These are phyloP conservation scores for Drosophila lacertosa DNA, from an alignment of 1,140 invertebrate genomes.

Conservation along the genomic window DNA sequence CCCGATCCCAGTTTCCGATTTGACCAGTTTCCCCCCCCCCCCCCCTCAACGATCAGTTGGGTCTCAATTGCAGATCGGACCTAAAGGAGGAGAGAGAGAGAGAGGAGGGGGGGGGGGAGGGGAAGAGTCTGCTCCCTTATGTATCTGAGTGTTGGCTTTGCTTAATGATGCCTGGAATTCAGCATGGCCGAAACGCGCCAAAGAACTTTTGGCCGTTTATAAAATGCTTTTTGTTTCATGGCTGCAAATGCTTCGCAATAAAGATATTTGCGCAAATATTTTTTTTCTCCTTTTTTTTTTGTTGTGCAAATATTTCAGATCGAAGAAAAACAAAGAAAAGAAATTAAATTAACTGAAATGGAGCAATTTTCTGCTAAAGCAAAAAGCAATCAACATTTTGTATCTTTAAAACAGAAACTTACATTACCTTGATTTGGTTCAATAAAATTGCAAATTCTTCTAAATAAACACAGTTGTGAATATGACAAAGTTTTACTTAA, in stretches of 20 bases:
- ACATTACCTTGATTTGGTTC: too few species aligned
- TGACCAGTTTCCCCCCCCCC: too few species aligned
- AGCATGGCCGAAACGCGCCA: conserved; percentile 71
- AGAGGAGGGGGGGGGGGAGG: not conserved
- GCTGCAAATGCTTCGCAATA: conserved; percentile 62
- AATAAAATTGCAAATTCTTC: too few species aligned
- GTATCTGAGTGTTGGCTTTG: conserved; percentile 62
- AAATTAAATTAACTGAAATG: conserved; percentile 48
- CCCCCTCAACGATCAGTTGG: conserved; percentile 60
- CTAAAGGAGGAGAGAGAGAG: not conserved
- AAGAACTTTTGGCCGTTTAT: conserved; percentile 50
- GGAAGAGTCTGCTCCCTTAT: conserved; percentile 73
- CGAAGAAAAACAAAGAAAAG: conserved; percentile 3
- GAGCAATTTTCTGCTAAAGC: conserved; percentile 62
- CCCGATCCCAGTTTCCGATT: conserved; percentile 24
- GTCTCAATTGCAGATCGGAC: conserved; percentile 32
- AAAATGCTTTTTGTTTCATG: conserved; percentile 35
- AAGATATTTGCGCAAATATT: conserved; percentile 74
- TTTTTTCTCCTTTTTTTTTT: too few species aligned
- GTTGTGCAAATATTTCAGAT: too few species aligned
- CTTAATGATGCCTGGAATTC: conserved; percentile 80
- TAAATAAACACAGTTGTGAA: too few species aligned
- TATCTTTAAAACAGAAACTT: too few species aligned
- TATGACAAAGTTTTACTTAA: too few species aligned
- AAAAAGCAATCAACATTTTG: conserved; percentile 34